phyloP scores from a whole-genome alignment of 2,797 vertebrate genomes.

The Hydrocynus forskahlii region DNA sequence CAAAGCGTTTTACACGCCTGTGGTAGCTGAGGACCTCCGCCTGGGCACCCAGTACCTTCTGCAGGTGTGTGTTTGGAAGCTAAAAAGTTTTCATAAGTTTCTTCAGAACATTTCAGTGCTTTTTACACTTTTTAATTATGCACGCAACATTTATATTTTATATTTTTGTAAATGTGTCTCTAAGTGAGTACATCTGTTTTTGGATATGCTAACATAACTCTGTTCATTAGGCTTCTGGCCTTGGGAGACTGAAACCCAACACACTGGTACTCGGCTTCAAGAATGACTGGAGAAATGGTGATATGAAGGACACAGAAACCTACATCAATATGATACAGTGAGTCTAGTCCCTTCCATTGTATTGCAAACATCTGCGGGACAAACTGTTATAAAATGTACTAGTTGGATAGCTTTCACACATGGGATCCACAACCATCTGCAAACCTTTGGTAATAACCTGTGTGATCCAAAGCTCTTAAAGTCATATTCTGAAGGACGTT shows the following conservation, averaged over 20 bases:
- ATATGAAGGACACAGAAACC: constrained; percentile 95
- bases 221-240: constrained; percentile 85
- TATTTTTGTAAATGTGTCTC: background rate
- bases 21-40: constrained; percentile 92
- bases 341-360: constrained; percentile 65
- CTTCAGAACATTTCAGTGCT: background rate
- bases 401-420: background rate
- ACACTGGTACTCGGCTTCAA: constrained; percentile 97
- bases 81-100: background rate
- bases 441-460: background rate
- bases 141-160: too few relatives aligned
- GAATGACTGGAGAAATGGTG: constrained; percentile 90
- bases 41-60: constrained; percentile 93
- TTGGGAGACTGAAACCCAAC: constrained; percentile 94
- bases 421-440: background rate
- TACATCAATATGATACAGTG: constrained; percentile 97
- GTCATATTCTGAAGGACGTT: constrained; percentile 42
- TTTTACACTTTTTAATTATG: background rate
- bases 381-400: background rate
- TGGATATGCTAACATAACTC: background rate
- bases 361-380: background rate
- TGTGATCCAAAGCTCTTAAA: too few relatives aligned
- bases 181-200: background rate
- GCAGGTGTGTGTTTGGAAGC: constrained; percentile 79
- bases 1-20: constrained; percentile 94